Evolutionary conservation across 92 coral and sea anemone genomes (phyloP).

Genomic region (Heliopora coerulea): DNA sequence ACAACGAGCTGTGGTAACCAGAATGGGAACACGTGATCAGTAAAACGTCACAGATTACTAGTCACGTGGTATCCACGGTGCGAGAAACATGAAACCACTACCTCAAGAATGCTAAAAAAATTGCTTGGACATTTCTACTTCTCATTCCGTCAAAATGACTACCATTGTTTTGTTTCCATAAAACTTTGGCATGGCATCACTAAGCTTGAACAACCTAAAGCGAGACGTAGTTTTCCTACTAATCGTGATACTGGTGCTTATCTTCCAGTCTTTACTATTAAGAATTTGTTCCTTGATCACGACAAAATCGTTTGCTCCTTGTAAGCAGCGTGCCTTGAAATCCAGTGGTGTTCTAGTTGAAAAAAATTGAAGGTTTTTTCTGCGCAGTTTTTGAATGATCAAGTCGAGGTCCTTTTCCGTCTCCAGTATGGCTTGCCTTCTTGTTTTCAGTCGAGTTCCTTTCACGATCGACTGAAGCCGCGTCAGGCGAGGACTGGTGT

Average conservation of each 20-base stretch:
- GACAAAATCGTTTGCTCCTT: conserved; percentile 70
- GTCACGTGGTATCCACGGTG: too few relatives aligned
- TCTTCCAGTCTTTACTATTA: conserved; percentile 68
- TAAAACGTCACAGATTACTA: too few relatives aligned
- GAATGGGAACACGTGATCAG: too few relatives aligned
- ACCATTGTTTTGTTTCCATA: conserved; percentile 25
- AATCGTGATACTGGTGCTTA: conserved; percentile 72
- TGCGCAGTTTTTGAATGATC: not conserved
- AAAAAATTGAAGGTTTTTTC: conserved; percentile 23
- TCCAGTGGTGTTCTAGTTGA: conserved; percentile 60
- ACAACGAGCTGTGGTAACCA: too few relatives aligned
- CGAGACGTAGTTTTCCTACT: conserved; percentile 56
- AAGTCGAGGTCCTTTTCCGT: conserved; percentile 15
- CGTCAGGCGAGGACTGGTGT: conserved; percentile 43
- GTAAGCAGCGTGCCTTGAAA: conserved; percentile 65
- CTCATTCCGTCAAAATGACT: conserved; percentile 6
- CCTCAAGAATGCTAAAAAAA: too few relatives aligned
- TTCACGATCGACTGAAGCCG: conserved; percentile 24
- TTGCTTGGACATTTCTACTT: too few relatives aligned
- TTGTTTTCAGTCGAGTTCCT: conserved; percentile 20
- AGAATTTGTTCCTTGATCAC: conserved; percentile 78
- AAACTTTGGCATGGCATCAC: conserved; percentile 17
- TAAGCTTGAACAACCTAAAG: not conserved
- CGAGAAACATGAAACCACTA: too few relatives aligned
- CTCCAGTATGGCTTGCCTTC: conserved; percentile 35